These are phyloP conservation scores for Cordilura impudica DNA, from an alignment of 2,888 invertebrate genomes.

Conservation along the genomic window DNA sequence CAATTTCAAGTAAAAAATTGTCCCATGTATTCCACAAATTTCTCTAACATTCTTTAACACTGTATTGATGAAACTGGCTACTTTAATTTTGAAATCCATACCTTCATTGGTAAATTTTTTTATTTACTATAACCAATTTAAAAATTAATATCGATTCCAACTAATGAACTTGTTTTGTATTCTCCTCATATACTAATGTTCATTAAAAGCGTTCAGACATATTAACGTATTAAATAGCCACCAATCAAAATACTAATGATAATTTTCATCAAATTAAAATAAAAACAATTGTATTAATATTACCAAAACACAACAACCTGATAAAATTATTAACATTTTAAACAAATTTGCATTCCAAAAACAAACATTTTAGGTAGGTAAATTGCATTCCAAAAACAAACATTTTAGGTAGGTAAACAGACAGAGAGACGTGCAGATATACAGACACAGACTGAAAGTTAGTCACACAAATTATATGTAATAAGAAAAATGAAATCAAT, in stretches of 20 bases:
- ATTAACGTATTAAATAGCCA: neutral
- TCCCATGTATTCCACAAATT: too few species aligned
- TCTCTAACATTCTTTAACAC: too few species aligned
- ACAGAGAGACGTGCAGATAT: too few species aligned
- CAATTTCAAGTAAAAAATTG: too few species aligned
- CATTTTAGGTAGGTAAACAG: neutral
- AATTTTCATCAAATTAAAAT: neutral
- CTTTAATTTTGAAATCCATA: too few species aligned
- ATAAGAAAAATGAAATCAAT: neutral
- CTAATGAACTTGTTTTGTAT: neutral
- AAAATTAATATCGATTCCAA: too few species aligned
- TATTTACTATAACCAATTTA: too few species aligned
- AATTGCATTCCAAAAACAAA: neutral
- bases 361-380: neutral
- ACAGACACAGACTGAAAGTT: neutral
- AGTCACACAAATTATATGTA: neutral
- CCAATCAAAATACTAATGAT: neutral
- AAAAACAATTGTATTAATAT: neutral
- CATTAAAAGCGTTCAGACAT: too few species aligned
- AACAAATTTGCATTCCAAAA: neutral
- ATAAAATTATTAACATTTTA: neutral
- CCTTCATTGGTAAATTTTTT: too few species aligned
- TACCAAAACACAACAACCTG: neutral
- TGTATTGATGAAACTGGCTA: too few species aligned
- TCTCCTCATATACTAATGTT: neutral